Conservation (phyloP, 2,797 vertebrate genomes). For the Pogoniulus pusillus region DNA sequence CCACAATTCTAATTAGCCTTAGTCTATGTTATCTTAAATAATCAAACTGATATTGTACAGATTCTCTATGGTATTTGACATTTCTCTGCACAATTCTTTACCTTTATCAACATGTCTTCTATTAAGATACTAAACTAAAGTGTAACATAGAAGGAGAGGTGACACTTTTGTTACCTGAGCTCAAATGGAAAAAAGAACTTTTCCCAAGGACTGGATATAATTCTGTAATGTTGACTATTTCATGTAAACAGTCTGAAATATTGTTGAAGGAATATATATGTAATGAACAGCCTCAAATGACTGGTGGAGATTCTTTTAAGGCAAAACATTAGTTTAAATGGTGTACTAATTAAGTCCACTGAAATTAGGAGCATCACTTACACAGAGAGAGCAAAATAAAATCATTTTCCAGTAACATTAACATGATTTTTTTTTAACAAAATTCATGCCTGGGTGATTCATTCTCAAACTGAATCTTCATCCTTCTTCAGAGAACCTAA, state of each 20-base stretch:
- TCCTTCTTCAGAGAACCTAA: background rate
- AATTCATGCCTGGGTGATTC: background rate
- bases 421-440: background rate
- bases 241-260: background rate
- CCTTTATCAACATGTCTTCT: background rate
- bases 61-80: background rate
- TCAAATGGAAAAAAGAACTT: background rate
- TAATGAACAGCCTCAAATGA: background rate
- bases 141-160: background rate
- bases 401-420: background rate
- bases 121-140: background rate
- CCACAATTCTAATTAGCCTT: conserved; percentile 30
- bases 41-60: background rate
- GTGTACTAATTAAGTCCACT: too few species aligned
- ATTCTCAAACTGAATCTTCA: background rate
- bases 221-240: background rate
- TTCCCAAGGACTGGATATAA: background rate
- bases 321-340: background rate
- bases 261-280: background rate
- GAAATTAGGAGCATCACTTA: background rate
- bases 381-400: background rate
- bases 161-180: background rate
- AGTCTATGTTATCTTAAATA: conserved; percentile 47
- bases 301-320: background rate
- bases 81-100: background rate